Percentiles rank a stretch among this genome's conserved stretches.
phyloP scores from a whole-genome alignment of 2,888 invertebrate species.

The Tricholauxania praeusta region DNA sequence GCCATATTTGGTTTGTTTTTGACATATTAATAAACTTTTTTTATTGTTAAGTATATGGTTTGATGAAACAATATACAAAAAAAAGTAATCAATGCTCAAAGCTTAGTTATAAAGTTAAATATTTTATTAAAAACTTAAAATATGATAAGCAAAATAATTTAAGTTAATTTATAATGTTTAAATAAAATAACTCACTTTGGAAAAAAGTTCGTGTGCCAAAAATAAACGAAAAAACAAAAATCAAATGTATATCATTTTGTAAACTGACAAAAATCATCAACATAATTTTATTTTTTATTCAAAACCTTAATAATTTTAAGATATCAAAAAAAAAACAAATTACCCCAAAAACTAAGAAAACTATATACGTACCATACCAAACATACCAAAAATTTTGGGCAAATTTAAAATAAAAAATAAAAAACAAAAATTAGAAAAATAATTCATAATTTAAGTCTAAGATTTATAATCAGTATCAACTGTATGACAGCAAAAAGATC shows the following conservation, averaged over 20 bases:
- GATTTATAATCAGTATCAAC: background rate
- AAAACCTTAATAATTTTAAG: background rate
- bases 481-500: background rate
- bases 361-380: constrained; percentile 30
- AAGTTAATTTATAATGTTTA: background rate
- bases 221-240: background rate
- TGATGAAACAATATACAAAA: background rate
- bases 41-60: too few relatives aligned
- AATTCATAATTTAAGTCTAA: background rate
- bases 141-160: background rate
- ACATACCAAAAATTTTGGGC: constrained; percentile 16
- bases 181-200: too few relatives aligned
- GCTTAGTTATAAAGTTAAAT: background rate
- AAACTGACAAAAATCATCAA: constrained; percentile 4
- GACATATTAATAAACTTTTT: too few relatives aligned
- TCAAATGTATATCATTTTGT: constrained; percentile 7
- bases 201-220: constrained; percentile 30
- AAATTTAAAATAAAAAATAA: background rate
- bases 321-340: constrained; percentile 3
- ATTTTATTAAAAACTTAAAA: background rate
- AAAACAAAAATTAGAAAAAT: background rate
- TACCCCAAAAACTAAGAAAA: constrained; percentile 1
- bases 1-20: too few relatives aligned
- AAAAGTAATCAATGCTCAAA: constrained; percentile 6
- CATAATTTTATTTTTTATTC: background rate